These are phyloP conservation scores for Strix aluco DNA, from an alignment of 2,113 vertebrate genomes.

Conservation along the genomic window DNA sequence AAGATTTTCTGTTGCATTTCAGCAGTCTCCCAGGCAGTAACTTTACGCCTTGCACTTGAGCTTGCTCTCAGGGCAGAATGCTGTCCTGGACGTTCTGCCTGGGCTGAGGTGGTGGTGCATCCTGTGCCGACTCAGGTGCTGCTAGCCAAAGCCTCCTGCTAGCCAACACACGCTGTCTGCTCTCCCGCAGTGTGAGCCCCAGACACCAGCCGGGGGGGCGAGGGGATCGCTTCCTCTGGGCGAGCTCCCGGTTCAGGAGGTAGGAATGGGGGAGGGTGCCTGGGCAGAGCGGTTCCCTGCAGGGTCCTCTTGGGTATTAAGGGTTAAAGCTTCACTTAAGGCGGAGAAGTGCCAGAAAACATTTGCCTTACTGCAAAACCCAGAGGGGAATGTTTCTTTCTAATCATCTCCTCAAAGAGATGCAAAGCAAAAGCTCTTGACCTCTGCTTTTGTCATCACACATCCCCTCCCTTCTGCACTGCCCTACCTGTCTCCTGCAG, in stretches of 20 bases:
- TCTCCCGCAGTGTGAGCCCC: not conserved
- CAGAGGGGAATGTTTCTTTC: conserved; percentile 14
- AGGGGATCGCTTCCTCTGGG: not conserved
- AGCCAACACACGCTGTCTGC: not conserved
- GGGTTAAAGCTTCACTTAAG: conserved; percentile 24
- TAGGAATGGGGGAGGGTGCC: not conserved
- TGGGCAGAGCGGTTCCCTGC: not conserved
- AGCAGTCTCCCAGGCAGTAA: not conserved
- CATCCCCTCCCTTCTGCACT: not conserved
- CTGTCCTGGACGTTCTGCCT: not conserved
- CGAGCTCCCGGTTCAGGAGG: not conserved
- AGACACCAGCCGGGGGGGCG: not conserved
- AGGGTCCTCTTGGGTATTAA: not conserved
- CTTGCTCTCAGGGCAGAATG: not conserved
- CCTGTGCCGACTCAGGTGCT: not conserved
- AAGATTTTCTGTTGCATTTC: not conserved
- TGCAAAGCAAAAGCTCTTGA: conserved; percentile 45
- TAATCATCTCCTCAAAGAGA: conserved; percentile 46
- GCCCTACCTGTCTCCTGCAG: not conserved
- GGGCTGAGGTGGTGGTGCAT: not conserved
- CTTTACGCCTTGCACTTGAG: not conserved
- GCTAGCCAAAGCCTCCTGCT: not conserved
- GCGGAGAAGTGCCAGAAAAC: conserved; percentile 1
- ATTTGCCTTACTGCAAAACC: conserved; percentile 16
- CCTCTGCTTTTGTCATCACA: conserved; percentile 4